Percentiles rank a stretch among this genome's conserved stretches.
phyloP scores from a whole-genome alignment of 2,888 invertebrate genomes.

The Diaperis boleti region DNA sequence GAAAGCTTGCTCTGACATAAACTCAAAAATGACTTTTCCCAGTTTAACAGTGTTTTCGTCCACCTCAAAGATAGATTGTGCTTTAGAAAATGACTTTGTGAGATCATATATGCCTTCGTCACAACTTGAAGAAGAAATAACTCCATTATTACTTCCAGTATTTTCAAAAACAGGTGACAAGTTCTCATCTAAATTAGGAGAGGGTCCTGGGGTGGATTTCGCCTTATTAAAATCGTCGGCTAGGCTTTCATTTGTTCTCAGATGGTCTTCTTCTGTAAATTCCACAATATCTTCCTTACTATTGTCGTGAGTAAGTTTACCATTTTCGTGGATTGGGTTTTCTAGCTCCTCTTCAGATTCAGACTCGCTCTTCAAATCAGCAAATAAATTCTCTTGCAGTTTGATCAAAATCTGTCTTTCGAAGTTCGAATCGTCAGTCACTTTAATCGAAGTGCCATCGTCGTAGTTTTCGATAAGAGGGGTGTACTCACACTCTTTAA shows the following conservation, averaged over 20 bases:
- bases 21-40: constrained; percentile 55
- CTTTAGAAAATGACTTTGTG: neutral
- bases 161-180: too few species aligned
- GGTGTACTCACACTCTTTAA: neutral
- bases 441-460: neutral
- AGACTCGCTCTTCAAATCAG: constrained; percentile 36
- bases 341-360: constrained; percentile 14
- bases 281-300: constrained; percentile 21
- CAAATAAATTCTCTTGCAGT: constrained; percentile 49
- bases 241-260: constrained; percentile 48
- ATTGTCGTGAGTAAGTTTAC: too few species aligned
- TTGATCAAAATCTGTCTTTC: constrained; percentile 50
- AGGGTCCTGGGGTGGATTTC: too few species aligned
- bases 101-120: constrained; percentile 56
- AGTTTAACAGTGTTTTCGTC: constrained; percentile 49
- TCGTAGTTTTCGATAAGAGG: constrained; percentile 9
- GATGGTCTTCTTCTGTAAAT: constrained; percentile 46
- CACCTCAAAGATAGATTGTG: neutral
- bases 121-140: constrained; percentile 15
- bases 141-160: neutral
- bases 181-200: too few species aligned
- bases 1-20: constrained; percentile 58
- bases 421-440: constrained; percentile 34
- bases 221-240: too few species aligned
- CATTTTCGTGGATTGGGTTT: too few species aligned